Evolutionary conservation across 2,797 vertebrate species (phyloP), one percentile per base, ranked within the genome.

Genomic region (Pangasius krempfi): DNA sequence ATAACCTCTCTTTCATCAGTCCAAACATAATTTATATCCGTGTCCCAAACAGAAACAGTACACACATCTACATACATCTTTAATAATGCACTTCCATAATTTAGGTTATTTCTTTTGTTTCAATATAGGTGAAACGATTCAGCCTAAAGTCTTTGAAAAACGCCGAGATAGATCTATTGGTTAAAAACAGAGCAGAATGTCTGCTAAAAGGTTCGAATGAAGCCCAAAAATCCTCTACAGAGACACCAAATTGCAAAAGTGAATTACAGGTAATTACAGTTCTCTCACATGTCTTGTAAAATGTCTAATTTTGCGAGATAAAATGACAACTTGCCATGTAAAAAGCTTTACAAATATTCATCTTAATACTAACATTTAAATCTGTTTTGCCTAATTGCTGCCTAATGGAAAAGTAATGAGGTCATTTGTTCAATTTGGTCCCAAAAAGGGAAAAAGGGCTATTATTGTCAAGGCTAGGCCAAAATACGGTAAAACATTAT

Each of bases 391-490:
- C 12, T 37, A 79, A 87, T 79, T 68, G 62, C 62, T 62, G 18
- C n/a, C 12, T 73, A 83, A 73, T 82, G 52, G 52, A 60, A 72
- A 82, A 60, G 5, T 83, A 58, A 56, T 82, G 33, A 82, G 79
- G 5, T 56, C 50, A 79, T 58, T 33, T 80, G 30, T 58, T 58
- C 76, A 80, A 20, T 80, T 56, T 56, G 76, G 27, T 30, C 16
- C 14, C 50, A 60, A 79, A 75, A 40, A 27, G 14, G 16, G 12
- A 56, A 27, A 84, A 88, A 64, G 27, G 40, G 44, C 2, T 62
- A 30, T 56, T 70, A 75, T 70, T 44, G 33, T n/a, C 18, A 73
- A 75, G n/a, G 6, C 37, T 1, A 14, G 50, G 25, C 52, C 66
- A 52, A 33, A 84, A 76, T n/a, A n/a, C 60, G 7, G 30, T 20